Evolutionary conservation across 2,797 vertebrate genomes (phyloP).

Genomic region (Petrocephalus sullivani): DNA sequence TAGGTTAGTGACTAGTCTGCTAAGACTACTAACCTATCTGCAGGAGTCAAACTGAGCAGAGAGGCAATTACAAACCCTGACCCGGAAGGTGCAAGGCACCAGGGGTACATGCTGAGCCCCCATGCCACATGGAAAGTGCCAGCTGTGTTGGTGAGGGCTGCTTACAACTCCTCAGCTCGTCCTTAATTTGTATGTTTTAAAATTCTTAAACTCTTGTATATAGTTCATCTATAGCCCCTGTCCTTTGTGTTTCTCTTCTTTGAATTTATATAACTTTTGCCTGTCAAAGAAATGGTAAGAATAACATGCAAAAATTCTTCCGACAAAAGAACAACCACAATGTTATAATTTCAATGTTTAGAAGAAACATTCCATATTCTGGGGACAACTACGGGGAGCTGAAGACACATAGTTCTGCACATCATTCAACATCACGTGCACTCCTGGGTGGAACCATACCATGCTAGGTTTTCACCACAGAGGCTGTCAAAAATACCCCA

Average conservation of each 20-base stretch:
- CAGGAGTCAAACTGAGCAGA: neutral
- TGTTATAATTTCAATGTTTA: conserved; percentile 8
- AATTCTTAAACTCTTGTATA: neutral
- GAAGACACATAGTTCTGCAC: neutral
- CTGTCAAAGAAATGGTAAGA: neutral
- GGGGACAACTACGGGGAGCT: neutral
- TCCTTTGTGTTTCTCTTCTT: neutral
- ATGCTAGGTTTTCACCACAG: neutral
- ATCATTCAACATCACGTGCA: neutral
- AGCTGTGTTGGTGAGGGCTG: too few relatives aligned
- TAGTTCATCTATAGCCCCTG: neutral
- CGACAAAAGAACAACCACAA: conserved; percentile 22
- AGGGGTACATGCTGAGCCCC: neutral
- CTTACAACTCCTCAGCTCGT: neutral
- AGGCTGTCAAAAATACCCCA: conserved; percentile 22
- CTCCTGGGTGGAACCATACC: neutral
- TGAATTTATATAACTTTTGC: neutral
- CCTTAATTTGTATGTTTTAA: neutral
- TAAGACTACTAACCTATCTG: neutral
- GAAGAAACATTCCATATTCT: neutral
- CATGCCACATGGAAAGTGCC: too few relatives aligned
- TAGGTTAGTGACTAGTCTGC: too few relatives aligned
- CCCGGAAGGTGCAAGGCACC: neutral
- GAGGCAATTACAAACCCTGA: neutral
- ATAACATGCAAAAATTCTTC: neutral